Conservation (phyloP, 1,140 invertebrate species). For the Trissolcus basalis region DNA sequence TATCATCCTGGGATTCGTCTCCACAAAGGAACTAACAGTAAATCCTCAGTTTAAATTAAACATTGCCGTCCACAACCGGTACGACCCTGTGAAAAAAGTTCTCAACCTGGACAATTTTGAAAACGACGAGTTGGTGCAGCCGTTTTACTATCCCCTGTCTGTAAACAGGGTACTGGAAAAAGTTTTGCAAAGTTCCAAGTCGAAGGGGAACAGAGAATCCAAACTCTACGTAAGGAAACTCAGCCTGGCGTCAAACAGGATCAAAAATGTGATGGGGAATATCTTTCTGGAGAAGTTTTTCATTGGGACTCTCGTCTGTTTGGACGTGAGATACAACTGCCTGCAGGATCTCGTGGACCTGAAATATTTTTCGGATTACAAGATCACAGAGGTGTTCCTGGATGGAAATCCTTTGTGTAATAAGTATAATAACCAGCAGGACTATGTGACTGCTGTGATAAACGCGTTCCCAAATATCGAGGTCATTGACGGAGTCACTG, state of each 20-base stretch:
- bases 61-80: slow-evolving; percentile 60
- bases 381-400: slow-evolving; percentile 71
- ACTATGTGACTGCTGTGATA: slow-evolving; percentile 67
- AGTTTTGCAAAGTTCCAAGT: slow-evolving; percentile 63
- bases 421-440: slow-evolving; percentile 61
- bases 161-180: slow-evolving; percentile 63
- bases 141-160: slow-evolving; percentile 70
- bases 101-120: slow-evolving; percentile 70
- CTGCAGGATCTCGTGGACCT: slow-evolving; percentile 65
- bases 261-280: slow-evolving; percentile 48
- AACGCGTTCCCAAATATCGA: slow-evolving; percentile 68
- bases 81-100: slow-evolving; percentile 62
- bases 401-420: slow-evolving; percentile 72
- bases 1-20: slow-evolving; percentile 68
- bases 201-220: slow-evolving; percentile 53
- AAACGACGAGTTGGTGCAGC: slow-evolving; percentile 63
- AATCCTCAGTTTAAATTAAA: slow-evolving; percentile 65
- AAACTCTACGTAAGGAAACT: slow-evolving; percentile 68
- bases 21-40: slow-evolving; percentile 58
- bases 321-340: slow-evolving; percentile 69
- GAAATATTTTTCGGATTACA: slow-evolving; percentile 69
- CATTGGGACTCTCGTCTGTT: slow-evolving; percentile 59
- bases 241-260: slow-evolving; percentile 64
- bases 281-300: slow-evolving; percentile 68
- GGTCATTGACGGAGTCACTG: slow-evolving; percentile 66